phyloP scores from a whole-genome alignment of 2,888 invertebrate species.

The Sphecodes monilicornis region DNA sequence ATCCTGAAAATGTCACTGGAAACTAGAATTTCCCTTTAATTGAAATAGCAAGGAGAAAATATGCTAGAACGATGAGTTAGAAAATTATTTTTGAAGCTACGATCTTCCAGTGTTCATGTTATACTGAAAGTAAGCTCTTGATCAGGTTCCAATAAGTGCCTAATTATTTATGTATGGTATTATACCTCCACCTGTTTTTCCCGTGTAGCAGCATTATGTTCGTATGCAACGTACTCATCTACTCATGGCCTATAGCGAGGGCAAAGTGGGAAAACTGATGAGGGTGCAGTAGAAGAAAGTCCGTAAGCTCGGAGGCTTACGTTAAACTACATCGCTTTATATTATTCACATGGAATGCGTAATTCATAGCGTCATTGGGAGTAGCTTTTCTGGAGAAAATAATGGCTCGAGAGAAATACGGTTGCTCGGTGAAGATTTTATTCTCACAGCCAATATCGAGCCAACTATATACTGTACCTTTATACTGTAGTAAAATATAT shows the following conservation, averaged over 20 bases:
- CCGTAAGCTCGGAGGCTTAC: constrained; percentile 8
- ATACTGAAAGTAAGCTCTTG: background rate
- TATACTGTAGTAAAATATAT: background rate
- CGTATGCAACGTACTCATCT: background rate
- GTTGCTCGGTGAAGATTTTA: background rate
- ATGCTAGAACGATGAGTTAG: background rate
- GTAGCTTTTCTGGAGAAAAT: background rate
- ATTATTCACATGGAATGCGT: constrained; percentile 9
- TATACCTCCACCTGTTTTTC: background rate
- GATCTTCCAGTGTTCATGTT: background rate
- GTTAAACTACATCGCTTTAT: constrained; percentile 12
- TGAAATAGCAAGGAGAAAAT: background rate
- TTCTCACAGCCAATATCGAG: background rate
- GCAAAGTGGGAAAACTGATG: background rate
- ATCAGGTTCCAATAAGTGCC: background rate
- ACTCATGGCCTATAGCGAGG: background rate
- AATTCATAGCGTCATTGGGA: constrained; percentile 9
- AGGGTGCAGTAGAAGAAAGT: constrained; percentile 8
- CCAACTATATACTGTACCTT: background rate
- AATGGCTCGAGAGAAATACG: background rate
- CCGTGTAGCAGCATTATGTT: background rate
- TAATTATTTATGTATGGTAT: background rate
- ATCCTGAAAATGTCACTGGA: background rate
- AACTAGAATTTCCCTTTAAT: background rate
- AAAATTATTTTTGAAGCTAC: background rate